Conservation (phyloP, 2,888 invertebrate genomes). For the Leptinotarsa haldemani region DNA sequence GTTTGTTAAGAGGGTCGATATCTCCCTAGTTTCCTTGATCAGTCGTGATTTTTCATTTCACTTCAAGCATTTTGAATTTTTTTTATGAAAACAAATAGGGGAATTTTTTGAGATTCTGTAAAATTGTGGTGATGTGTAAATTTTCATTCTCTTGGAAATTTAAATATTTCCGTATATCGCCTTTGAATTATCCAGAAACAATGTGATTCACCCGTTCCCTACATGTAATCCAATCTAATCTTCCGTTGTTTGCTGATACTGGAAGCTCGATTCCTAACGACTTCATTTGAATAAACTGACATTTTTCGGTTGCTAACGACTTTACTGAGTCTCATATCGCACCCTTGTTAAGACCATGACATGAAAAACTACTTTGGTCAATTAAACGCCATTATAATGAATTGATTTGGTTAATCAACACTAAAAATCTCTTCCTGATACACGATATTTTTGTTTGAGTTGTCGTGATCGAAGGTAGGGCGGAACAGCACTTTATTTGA, state of each 20-base stretch:
- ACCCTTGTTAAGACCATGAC: slow-evolving; percentile 51
- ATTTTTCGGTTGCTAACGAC: slow-evolving; percentile 26
- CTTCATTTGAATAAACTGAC: slow-evolving; percentile 16
- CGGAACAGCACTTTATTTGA: too few species aligned
- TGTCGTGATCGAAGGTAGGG: slow-evolving; percentile 33
- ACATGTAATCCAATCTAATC: background rate
- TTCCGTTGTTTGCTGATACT: background rate
- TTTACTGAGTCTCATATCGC: slow-evolving; percentile 46
- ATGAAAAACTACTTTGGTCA: slow-evolving; percentile 59
- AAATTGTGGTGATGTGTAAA: too few species aligned
- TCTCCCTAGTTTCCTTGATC: too few species aligned
- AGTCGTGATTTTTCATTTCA: too few species aligned
- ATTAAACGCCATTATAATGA: slow-evolving; percentile 58
- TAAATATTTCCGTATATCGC: background rate
- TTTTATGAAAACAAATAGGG: too few species aligned
- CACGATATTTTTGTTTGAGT: slow-evolving; percentile 55
- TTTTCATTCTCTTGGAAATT: background rate
- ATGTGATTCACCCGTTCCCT: background rate
- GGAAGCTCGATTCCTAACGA: background rate
- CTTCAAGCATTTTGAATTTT: too few species aligned
- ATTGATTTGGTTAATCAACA: slow-evolving; percentile 54
- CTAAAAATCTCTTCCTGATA: slow-evolving; percentile 51
- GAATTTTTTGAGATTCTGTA: too few species aligned
- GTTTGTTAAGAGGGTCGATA: too few species aligned
- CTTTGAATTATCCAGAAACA: background rate